Base-by-base conservation (phyloP, 2,797 vertebrate genomes). In the Meriones psammophilus region DNA sequence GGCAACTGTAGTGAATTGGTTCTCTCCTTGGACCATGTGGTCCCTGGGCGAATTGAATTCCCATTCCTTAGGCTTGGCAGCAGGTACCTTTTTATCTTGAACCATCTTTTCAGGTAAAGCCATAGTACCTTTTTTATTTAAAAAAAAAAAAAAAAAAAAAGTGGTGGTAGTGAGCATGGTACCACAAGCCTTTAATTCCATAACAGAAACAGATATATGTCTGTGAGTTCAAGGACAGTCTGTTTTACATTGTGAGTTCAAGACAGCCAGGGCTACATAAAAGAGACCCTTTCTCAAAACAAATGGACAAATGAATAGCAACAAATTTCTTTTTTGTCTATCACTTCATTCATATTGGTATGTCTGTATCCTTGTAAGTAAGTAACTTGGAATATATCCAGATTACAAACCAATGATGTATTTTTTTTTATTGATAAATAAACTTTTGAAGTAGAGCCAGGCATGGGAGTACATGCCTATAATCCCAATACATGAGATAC, bases 321-420 rank as follows among this genome's bases (percentile, higher is more conserved):
- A n/a, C 42, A n/a, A 30, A 56, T 71, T 74, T 83, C 36, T 69
- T 15, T 80, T 95, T 92, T 92, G 1, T 91, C 46, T 86, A 64
- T 89, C 5, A 71, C 30, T 26, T 97, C 9, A 46, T 91, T 95
- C 88, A 94, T 80, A 62, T 78, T 91, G 28, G 20, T 50, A 9
- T 87, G 30, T n/a, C 78, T 84, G 93, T 94, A 81, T 18, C 64
- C 30, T 96, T 88, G 14, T 20, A 69, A 50, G 60, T 91, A 62
- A 95, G 85, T 56, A 86, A 58, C 64, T 86, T 92, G 54, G 42
- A 68, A 85, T 18, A 28, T 89, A 77, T 66, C 7, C 18, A 78
- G 17, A 76, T 94, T 90, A 85, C 42, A 94, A 81, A 88, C 74
- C 54, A 90, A 1, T 91, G 62, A 56, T 84, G 17, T 69, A 12